Evolutionary conservation across 2,797 vertebrate genomes (phyloP).

Genomic region (Onychomys arenicola): DNA sequence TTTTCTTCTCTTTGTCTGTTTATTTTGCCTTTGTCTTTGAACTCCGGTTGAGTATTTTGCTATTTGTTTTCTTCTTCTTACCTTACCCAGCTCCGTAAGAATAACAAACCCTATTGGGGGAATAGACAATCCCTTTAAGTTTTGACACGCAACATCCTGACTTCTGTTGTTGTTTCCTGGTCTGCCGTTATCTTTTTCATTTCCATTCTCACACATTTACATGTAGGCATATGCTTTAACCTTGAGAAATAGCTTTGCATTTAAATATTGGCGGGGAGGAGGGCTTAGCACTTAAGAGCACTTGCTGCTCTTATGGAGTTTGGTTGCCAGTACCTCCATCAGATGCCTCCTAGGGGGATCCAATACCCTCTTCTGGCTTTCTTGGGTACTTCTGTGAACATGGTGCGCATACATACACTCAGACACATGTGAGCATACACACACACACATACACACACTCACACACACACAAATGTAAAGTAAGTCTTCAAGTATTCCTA

Average conservation of each 20-base stretch:
- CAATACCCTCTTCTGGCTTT: background rate
- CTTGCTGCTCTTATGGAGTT: background rate
- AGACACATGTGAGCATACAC: background rate
- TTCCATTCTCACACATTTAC: background rate
- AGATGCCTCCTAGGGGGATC: background rate
- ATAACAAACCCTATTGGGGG: background rate
- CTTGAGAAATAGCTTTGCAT: background rate
- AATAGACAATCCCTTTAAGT: background rate
- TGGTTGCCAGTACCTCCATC: background rate
- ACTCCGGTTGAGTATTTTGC: constrained; percentile 3
- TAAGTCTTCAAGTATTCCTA: background rate
- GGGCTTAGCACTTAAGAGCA: background rate
- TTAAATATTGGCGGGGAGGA: background rate
- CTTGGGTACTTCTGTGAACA: background rate
- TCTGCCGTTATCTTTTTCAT: background rate
- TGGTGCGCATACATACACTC: background rate
- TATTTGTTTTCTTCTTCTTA: constrained; percentile 37
- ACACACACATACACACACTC: background rate
- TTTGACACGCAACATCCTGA: background rate
- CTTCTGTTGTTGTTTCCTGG: background rate
- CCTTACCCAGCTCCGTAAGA: background rate
- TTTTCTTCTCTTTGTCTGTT: background rate
- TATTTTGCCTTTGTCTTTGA: constrained; percentile 51
- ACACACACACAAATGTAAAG: background rate
- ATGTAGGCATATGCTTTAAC: background rate